A percentile compares a stretch with the other conserved stretches of the same genome.
phyloP scores from a whole-genome alignment of 1,140 invertebrate genomes.

The Frieseomelitta varia region DNA sequence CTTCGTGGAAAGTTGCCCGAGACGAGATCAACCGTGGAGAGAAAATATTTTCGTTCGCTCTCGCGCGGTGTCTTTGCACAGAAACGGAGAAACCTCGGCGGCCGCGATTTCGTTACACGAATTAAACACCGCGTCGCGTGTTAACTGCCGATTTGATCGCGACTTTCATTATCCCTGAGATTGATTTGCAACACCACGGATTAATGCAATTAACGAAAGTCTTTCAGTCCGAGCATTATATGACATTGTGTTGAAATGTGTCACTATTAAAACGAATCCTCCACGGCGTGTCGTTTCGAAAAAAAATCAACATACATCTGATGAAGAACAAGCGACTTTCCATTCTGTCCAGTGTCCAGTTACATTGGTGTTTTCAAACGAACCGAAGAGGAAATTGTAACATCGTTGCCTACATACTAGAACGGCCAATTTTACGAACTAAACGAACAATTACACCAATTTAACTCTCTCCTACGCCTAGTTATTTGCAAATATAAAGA shows the following conservation, averaged over 20 bases:
- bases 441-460: not conserved
- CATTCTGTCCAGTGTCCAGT: not conserved
- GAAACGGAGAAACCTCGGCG: not conserved
- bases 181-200: not conserved
- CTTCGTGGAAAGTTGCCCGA: constrained; percentile 42
- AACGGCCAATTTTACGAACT: not conserved
- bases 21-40: constrained; percentile 26
- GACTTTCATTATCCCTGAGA: not conserved
- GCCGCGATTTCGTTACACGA: not conserved
- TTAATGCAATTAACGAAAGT: not conserved
- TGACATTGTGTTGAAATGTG: no score
- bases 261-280: not conserved
- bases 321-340: not conserved
- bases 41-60: not conserved
- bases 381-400: not conserved
- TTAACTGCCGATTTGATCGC: not conserved
- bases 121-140: not conserved
- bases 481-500: not conserved
- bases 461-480: not conserved
- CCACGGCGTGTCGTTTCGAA: no score
- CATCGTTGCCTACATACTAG: not conserved
- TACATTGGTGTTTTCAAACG: not conserved
- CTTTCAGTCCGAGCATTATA: not conserved
- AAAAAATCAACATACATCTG: not conserved
- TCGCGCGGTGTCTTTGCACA: not conserved